Evolutionary conservation across 2,797 vertebrate species (phyloP), one percentile per base, ranked within the genome.

Genomic region (Basileuterus tristriatus): DNA sequence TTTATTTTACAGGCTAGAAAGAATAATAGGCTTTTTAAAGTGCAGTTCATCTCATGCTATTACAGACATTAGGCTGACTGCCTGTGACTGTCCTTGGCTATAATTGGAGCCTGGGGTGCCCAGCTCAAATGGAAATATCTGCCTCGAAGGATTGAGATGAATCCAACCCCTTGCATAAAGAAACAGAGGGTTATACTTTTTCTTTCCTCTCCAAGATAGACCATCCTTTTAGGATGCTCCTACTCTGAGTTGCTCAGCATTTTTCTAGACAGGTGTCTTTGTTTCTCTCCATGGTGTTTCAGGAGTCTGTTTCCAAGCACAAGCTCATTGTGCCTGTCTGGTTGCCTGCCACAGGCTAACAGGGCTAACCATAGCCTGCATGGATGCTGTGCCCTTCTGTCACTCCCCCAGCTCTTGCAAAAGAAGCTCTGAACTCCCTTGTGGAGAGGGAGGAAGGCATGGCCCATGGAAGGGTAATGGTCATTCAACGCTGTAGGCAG

Each of bases 1-100:
- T 87, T 93, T 94, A 75, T 90, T 89, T 96, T 83, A 72, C 81
- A 87, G 74, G 15, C 63, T 77, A 85, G 79, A 86, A 91, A 92
- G 69, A 85, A 72, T 74, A 92, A 91, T 60, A 63, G 68, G 4
- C 43, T 60, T 89, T 74, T 85, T 68, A 80, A 96, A 94, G 74
- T 81, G 58, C 76, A 83, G 53, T 90, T 94, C 76, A 80, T 86
- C 79, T 96, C 76, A 53, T 43, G 41, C n/a, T 89, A 93, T 81
- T 95, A 83, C 1, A 8, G 64, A 81, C 24, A 88, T 94, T 93
- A 94, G 93, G 76, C 74, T 75, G 82, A 86, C 44, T 78, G 64
- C 32, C 71, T 50, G 17, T 85, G 75, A 44, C 90, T 88, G 62
- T 80, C 69, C 65, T 80, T 91, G 87, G 52, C 87, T 92, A 2